Evolutionary conservation across 2,888 invertebrate genomes (phyloP).

Genomic region (Stenotaenia linearis): DNA sequence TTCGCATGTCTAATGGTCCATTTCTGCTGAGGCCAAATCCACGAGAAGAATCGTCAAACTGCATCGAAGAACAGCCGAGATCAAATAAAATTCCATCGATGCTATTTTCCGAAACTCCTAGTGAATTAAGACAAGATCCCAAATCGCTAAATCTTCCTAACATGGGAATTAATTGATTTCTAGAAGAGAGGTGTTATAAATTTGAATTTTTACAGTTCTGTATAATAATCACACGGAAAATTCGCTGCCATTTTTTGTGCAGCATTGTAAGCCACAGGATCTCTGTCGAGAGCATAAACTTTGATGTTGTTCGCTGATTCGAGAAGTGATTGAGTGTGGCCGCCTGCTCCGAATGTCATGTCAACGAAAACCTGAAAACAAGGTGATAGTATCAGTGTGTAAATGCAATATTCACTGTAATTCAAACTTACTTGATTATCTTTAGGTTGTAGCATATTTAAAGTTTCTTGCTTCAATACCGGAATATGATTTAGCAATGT

Average conservation of each 20-base stretch:
- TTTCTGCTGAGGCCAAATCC: slow-evolving; percentile 81
- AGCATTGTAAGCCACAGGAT: slow-evolving; percentile 68
- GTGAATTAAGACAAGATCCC: slow-evolving; percentile 58
- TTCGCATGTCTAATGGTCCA: slow-evolving; percentile 91
- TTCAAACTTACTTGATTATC: slow-evolving; percentile 49
- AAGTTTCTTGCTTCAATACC: slow-evolving; percentile 66
- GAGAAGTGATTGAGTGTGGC: slow-evolving; percentile 72
- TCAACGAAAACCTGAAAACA: slow-evolving; percentile 64
- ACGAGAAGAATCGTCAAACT: slow-evolving; percentile 71
- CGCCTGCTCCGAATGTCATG: slow-evolving; percentile 95
- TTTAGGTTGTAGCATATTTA: slow-evolving; percentile 60
- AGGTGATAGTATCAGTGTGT: neutral
- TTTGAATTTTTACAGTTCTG: neutral
- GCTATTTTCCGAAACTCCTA: slow-evolving; percentile 55
- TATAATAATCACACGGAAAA: slow-evolving; percentile 52
- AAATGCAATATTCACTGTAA: too few relatives aligned
- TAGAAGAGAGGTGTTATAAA: neutral
- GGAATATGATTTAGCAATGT: slow-evolving; percentile 57
- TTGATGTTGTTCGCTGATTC: slow-evolving; percentile 59
- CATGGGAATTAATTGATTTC: slow-evolving; percentile 65
- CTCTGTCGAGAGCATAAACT: slow-evolving; percentile 79
- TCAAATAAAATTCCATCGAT: slow-evolving; percentile 87
- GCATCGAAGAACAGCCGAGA: slow-evolving; percentile 93
- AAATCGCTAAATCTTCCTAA: slow-evolving; percentile 84
- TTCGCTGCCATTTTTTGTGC: slow-evolving; percentile 60